Conservation (phyloP, 1,140 invertebrate species). For the Metaphire vulgaris region DNA sequence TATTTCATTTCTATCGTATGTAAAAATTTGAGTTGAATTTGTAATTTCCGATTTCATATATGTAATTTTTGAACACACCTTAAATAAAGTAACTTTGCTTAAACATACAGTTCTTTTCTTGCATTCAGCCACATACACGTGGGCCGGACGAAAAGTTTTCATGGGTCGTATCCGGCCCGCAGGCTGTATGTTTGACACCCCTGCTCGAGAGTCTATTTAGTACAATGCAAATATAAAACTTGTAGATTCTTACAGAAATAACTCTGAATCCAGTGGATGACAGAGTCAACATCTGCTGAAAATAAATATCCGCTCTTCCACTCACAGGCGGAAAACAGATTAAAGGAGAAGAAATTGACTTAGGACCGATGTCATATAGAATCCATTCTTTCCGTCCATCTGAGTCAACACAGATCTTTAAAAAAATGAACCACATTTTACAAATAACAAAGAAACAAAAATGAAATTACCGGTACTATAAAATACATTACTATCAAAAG, state of each 20-base stretch:
- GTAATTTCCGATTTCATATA: too few species aligned
- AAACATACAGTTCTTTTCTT: too few species aligned
- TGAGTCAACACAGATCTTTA: not conserved
- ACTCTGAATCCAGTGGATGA: conserved; percentile 72
- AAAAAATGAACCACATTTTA: not conserved
- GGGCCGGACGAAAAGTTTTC: not conserved
- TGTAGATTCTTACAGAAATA: conserved; percentile 61
- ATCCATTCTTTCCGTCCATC: conserved; percentile 64
- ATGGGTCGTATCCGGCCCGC: not conserved
- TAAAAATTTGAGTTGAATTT: too few species aligned
- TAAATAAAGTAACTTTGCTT: too few species aligned
- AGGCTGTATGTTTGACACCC: not conserved
- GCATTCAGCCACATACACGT: too few species aligned
- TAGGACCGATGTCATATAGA: conserved; percentile 79
- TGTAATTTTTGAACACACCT: too few species aligned
- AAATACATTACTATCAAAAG: not conserved
- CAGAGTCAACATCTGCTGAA: conserved; percentile 70
- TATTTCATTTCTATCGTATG: too few species aligned
- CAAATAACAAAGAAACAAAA: too few species aligned
- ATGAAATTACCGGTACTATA: not conserved
- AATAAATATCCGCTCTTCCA: conserved; percentile 82
- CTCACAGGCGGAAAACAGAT: conserved; percentile 80
- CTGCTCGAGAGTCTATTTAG: not conserved
- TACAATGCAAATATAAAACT: not conserved
- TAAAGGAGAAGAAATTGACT: conserved; percentile 68